A percentile compares a stretch with the other conserved stretches of the same genome.
Conservation (phyloP, 2,888 invertebrate genomes). For the Leucozona laternaria region DNA sequence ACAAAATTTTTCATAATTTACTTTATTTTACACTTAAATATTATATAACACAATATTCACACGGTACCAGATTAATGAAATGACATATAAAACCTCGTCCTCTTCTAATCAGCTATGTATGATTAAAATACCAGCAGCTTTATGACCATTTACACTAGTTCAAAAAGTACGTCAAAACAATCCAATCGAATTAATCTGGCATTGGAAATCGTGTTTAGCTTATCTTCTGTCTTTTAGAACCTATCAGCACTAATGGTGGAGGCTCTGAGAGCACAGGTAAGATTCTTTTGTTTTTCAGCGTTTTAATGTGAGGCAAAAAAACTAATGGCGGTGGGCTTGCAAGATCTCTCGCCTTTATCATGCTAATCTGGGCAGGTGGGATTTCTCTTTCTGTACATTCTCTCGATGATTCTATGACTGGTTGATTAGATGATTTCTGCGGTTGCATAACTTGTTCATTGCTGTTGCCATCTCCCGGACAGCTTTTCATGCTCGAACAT, state of each 20-base stretch:
- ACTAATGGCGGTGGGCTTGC: constrained; percentile 77
- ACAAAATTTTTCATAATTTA: no score
- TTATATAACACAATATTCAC: no score
- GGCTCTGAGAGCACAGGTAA: constrained; percentile 77
- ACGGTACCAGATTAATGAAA: no score
- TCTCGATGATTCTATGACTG: constrained; percentile 2
- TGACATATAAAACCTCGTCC: no score
- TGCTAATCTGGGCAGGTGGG: background rate
- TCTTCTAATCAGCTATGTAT: no score
- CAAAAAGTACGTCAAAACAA: background rate
- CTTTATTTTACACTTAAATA: no score
- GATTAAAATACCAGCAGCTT: no score
- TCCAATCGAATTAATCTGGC: background rate
- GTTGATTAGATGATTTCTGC: constrained; percentile 25
- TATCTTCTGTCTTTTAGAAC: constrained; percentile 50
- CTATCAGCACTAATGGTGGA: constrained; percentile 77
- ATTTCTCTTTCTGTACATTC: constrained; percentile 4
- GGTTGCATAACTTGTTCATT: constrained; percentile 39
- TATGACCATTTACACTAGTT: no score
- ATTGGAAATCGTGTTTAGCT: background rate
- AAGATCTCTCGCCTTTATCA: constrained; percentile 36
- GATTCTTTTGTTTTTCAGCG: constrained; percentile 72
- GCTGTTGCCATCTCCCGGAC: constrained; percentile 31
- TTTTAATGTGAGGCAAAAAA: constrained; percentile 76
- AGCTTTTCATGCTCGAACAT: constrained; percentile 65